These are phyloP conservation scores for Akabosia matsudoensis DNA, from an alignment of 1,140 invertebrate species.

Conservation along the genomic window DNA sequence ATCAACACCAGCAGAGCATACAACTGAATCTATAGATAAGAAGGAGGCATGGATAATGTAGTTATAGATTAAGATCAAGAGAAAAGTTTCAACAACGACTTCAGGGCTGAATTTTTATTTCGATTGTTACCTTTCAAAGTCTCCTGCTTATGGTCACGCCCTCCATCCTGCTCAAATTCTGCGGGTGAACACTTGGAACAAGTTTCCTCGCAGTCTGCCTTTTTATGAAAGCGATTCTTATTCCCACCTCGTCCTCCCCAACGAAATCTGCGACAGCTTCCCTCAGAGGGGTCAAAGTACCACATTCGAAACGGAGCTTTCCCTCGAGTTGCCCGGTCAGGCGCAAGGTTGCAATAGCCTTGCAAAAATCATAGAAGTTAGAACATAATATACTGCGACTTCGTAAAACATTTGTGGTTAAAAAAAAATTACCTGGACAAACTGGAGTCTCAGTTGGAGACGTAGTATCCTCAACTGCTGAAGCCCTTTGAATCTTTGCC, in stretches of 20 bases:
- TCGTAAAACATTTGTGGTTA: background rate
- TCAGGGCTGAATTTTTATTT: no score
- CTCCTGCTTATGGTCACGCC: background rate
- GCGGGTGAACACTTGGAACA: background rate
- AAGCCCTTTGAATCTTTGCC: no score
- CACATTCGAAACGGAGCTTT: conserved; percentile 3
- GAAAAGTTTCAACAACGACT: no score
- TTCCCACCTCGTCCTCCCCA: conserved; percentile 7
- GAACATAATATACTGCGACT: background rate
- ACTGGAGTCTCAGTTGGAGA: background rate
- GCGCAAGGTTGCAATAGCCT: background rate
- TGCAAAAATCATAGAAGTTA: background rate
- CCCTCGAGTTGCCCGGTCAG: background rate
- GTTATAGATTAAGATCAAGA: no score
- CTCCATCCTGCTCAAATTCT: background rate
- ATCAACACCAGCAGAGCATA: background rate
- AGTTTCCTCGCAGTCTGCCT: conserved; percentile 7
- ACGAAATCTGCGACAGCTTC: background rate
- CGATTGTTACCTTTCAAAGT: no score
- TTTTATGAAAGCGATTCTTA: background rate
- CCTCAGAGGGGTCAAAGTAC: background rate
- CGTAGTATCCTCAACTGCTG: background rate
- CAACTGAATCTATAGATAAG: no score
- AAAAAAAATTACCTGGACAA: conserved; percentile 10
- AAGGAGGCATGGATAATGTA: no score